These are phyloP conservation scores for Parotia lawesii DNA, from an alignment of 2,113 vertebrate genomes.

Conservation along the genomic window DNA sequence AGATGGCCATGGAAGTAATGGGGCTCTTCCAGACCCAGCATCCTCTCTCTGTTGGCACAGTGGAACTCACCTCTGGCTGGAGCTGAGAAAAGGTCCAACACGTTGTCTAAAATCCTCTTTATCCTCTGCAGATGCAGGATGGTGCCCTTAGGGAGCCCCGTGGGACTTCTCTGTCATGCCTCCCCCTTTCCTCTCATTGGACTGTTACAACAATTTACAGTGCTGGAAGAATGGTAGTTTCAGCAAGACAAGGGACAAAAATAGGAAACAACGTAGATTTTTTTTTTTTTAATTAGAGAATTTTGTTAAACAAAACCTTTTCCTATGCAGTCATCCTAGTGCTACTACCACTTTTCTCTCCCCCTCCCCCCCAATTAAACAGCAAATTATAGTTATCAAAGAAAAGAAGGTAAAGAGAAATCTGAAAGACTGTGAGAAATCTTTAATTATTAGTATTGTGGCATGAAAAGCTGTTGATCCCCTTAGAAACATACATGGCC, in stretches of 20 bases:
- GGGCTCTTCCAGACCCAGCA: neutral
- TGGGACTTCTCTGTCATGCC: neutral
- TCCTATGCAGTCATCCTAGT: neutral
- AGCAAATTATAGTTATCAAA: conserved; percentile 69
- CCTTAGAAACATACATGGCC: conserved; percentile 70
- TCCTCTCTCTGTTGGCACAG: neutral
- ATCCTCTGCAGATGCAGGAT: neutral
- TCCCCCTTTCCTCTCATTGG: neutral
- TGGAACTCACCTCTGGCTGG: neutral
- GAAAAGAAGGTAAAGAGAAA: conserved; percentile 58
- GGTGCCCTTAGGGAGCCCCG: fast-evolving
- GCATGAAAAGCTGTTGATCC: conserved; percentile 71
- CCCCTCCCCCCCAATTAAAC: conserved; percentile 40
- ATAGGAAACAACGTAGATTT: neutral
- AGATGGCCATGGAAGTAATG: neutral
- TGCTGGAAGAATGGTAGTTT: neutral
- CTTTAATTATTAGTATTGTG: conserved; percentile 66
- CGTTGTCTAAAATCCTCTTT: neutral
- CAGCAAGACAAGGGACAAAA: neutral
- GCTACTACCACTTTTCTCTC: neutral
- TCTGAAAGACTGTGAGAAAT: conserved; percentile 52
- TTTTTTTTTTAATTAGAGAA: neutral
- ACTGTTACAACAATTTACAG: neutral
- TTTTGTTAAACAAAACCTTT: conserved; percentile 29
- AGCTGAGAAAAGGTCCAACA: neutral